phyloP scores from a whole-genome alignment of 1,140 invertebrate species.

The Trichoplusia ni region DNA sequence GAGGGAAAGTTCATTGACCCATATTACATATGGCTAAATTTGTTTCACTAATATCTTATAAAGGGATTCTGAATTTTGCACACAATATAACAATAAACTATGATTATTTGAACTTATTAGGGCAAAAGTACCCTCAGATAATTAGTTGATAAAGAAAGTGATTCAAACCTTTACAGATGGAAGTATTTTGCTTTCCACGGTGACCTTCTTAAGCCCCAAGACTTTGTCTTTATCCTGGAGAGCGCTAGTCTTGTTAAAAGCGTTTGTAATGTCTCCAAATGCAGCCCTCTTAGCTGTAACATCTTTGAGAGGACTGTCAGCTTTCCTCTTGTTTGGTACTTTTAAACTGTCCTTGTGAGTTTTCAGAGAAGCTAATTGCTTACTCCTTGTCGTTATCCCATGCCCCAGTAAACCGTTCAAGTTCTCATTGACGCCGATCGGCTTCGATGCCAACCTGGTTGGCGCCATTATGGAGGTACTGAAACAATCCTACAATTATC shows the following conservation, averaged over 20 bases:
- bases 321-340: slow-evolving; percentile 81
- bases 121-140: slow-evolving; percentile 45
- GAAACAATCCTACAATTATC: slow-evolving; percentile 51
- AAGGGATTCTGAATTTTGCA: too few species aligned
- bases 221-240: slow-evolving; percentile 65
- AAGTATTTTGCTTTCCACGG: slow-evolving; percentile 79
- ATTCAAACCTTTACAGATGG: slow-evolving; percentile 76
- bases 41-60: too few species aligned
- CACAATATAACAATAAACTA: too few species aligned
- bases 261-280: slow-evolving; percentile 90
- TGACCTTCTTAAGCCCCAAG: slow-evolving; percentile 78
- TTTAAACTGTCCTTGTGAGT: slow-evolving; percentile 65
- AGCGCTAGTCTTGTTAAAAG: slow-evolving; percentile 69
- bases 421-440: slow-evolving; percentile 77
- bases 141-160: slow-evolving; percentile 35
- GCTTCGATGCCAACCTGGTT: slow-evolving; percentile 79
- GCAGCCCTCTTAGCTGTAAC: slow-evolving; percentile 85
- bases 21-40: background rate
- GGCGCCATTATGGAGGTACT: slow-evolving; percentile 82
- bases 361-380: slow-evolving; percentile 74
- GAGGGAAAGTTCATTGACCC: slow-evolving; percentile 70
- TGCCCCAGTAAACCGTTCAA: slow-evolving; percentile 66
- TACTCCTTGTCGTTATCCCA: slow-evolving; percentile 75
- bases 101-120: too few species aligned
- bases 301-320: slow-evolving; percentile 83